A percentile compares a stretch with the other conserved stretches of the same genome.
Evolutionary conservation across 2,113 vertebrate species (phyloP).

Genomic region (Corythornis cristatus): DNA sequence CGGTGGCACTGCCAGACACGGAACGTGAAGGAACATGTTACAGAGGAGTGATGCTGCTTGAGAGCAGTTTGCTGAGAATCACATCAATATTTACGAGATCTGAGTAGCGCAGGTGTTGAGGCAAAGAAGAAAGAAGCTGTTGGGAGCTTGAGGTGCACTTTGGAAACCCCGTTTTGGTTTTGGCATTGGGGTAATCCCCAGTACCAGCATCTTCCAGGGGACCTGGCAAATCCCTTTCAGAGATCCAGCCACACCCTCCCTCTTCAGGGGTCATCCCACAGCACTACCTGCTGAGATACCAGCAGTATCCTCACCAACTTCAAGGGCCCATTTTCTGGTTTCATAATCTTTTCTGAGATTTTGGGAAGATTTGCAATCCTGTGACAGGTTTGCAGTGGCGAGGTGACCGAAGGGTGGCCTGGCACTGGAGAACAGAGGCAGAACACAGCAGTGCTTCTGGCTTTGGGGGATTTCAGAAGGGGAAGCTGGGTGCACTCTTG

Average conservation of each 20-base stretch:
- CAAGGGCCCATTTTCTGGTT: not conserved
- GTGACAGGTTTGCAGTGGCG: not conserved
- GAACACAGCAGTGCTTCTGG: rapidly evolving
- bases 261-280: not conserved
- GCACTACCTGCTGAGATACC: rapidly evolving
- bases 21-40: not conserved
- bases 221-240: not conserved
- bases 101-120: not conserved
- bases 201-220: not conserved
- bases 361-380: not conserved
- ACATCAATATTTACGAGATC: not conserved
- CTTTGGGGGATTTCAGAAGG: not conserved
- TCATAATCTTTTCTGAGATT: not conserved
- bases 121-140: not conserved
- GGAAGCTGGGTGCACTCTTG: not conserved
- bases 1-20: rapidly evolving
- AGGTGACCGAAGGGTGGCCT: not conserved
- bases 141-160: not conserved
- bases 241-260: not conserved
- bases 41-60: not conserved
- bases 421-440: not conserved
- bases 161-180: not conserved
- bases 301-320: not conserved
- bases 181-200: not conserved
- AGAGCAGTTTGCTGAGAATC: not conserved